A percentile compares a stretch with the other conserved stretches of the same genome.
Evolutionary conservation across 2,797 vertebrate genomes (phyloP).

Genomic region (Squalus acanthias): DNA sequence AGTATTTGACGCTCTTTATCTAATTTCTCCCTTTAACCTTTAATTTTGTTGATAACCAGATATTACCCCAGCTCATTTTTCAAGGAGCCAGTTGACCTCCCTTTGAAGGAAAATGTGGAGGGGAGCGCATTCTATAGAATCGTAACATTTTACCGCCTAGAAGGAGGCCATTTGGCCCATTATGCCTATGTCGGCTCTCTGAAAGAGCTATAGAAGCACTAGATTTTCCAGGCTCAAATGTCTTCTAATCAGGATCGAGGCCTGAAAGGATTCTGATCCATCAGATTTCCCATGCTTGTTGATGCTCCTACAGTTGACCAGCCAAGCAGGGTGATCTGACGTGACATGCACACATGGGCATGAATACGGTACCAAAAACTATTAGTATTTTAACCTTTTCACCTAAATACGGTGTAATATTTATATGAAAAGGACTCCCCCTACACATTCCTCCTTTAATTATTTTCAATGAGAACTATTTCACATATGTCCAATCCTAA

Average conservation of each 20-base stretch:
- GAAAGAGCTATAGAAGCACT: not conserved
- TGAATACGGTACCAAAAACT: not conserved
- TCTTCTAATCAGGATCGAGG: not conserved
- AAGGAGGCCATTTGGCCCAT: not conserved
- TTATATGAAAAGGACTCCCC: not conserved
- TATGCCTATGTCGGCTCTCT: not conserved
- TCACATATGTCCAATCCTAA: not conserved
- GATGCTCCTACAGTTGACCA: not conserved
- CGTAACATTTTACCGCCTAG: not conserved
- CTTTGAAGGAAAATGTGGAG: not conserved
- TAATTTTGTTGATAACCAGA: not conserved
- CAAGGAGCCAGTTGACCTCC: not conserved
- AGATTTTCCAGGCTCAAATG: not conserved
- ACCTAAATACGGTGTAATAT: not conserved
- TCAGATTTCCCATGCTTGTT: not conserved
- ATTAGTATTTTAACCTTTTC: not conserved
- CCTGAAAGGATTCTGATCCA: not conserved
- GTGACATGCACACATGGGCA: not conserved
- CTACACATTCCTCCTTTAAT: not conserved
- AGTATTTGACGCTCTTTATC: not conserved
- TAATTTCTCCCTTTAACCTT: not conserved
- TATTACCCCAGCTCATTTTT: no score
- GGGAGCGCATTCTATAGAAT: not conserved
- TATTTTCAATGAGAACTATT: not conserved
- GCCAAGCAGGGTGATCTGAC: not conserved